A percentile compares a stretch with the other conserved stretches of the same genome.
These are phyloP conservation scores for Dipodomys ordii DNA, from an alignment of 2,113 vertebrate genomes.

Conservation along the genomic window DNA sequence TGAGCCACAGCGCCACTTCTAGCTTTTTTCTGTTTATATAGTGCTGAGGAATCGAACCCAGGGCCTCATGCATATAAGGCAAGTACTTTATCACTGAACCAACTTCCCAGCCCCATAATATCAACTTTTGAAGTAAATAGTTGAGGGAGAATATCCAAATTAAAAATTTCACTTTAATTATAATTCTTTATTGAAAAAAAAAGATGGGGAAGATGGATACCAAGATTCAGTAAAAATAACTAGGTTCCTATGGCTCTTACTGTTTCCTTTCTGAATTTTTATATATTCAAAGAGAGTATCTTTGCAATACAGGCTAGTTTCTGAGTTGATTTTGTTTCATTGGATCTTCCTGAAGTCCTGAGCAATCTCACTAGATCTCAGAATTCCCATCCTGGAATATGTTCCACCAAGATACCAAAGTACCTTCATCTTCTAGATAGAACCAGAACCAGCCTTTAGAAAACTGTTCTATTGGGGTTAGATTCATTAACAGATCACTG, in stretches of 20 bases:
- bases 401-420: neutral
- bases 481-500: neutral
- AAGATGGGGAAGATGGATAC: neutral
- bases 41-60: no score
- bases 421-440: neutral
- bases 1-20: no score
- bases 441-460: neutral
- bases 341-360: neutral
- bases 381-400: neutral
- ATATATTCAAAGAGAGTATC: neutral
- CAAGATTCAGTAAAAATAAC: neutral
- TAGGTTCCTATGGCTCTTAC: rapidly evolving
- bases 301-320: neutral
- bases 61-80: no score
- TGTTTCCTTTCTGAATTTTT: neutral
- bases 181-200: neutral
- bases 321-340: neutral
- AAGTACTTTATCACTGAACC: no score
- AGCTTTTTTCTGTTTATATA: no score
- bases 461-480: neutral
- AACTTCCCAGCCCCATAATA: neutral
- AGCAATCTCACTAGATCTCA: neutral
- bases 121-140: neutral
- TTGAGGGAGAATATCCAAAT: neutral
- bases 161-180: neutral